These are phyloP conservation scores for Murina feae DNA, from an alignment of 2,113 vertebrate genomes.

Conservation along the genomic window DNA sequence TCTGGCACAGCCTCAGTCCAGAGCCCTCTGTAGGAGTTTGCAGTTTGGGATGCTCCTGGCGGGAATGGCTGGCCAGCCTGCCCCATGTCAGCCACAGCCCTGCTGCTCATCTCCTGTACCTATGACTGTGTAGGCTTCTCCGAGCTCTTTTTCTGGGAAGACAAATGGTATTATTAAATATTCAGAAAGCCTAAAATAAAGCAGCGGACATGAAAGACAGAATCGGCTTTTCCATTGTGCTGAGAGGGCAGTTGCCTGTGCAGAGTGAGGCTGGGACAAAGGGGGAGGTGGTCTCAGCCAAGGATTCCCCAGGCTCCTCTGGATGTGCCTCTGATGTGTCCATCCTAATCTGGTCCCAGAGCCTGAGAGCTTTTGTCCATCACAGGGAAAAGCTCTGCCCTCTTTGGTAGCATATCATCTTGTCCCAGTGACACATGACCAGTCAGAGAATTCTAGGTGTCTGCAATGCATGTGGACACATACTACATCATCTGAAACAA, in stretches of 20 bases:
- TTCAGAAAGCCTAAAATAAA: constrained; percentile 49
- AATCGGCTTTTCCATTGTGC: constrained; percentile 23
- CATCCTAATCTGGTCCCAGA: neutral
- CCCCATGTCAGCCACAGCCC: neutral
- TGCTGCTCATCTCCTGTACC: neutral
- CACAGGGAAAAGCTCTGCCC: neutral
- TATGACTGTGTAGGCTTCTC: neutral
- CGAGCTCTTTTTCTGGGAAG: constrained; percentile 59
- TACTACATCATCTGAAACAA: neutral
- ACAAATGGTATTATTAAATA: constrained; percentile 70
- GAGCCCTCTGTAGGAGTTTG: neutral
- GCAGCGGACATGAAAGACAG: constrained; percentile 26
- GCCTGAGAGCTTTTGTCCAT: neutral
- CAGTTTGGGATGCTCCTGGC: neutral
- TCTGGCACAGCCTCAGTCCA: neutral
- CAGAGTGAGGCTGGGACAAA: neutral
- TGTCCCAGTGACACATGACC: neutral
- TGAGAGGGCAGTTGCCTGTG: constrained; percentile 21
- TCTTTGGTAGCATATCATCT: neutral
- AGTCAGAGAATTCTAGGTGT: neutral
- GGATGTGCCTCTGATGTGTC: neutral
- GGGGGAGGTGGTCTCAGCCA: neutral
- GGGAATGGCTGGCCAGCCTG: neutral
- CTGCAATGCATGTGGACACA: neutral
- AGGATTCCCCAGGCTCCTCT: neutral